phyloP scores from a whole-genome alignment of 1,140 invertebrate genomes.

The Contarinia nasturtii region DNA sequence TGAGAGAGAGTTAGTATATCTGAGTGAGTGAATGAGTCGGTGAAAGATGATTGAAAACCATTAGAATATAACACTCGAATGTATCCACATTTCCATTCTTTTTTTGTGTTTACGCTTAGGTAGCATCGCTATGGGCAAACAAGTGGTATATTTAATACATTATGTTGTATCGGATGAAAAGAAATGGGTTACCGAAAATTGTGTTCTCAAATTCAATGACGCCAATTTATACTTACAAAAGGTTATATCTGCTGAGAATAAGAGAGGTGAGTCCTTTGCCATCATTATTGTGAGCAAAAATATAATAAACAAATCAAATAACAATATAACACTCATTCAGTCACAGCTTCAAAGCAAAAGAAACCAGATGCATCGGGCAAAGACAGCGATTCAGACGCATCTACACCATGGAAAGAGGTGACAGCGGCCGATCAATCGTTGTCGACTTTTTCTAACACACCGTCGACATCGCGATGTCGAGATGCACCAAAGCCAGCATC shows the following conservation, averaged over 20 bases:
- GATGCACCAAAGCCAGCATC: conserved; percentile 12
- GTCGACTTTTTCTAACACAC: conserved; percentile 3
- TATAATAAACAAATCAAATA: no score
- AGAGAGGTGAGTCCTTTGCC: no score
- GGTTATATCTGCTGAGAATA: conserved; percentile 51
- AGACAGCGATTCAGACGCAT: conserved; percentile 35
- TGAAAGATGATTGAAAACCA: no score
- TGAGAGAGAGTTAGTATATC: no score
- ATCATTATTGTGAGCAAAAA: no score
- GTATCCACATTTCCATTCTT: no score
- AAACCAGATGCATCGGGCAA: conserved; percentile 5
- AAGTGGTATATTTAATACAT: conserved; percentile 82
- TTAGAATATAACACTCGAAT: no score
- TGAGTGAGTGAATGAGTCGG: no score
- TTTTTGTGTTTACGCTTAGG: no score
- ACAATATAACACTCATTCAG: no score
- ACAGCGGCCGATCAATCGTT: conserved; percentile 2
- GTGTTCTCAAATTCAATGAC: conserved; percentile 86
- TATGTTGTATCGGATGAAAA: conserved; percentile 98
- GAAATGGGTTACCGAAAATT: conserved; percentile 91
- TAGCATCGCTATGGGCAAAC: conserved; percentile 62
- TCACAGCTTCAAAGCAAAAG: background rate
- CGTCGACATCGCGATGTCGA: conserved; percentile 22
- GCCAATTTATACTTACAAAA: conserved; percentile 69
- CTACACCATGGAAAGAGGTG: conserved; percentile 32